Evolutionary conservation across 2,797 vertebrate species (phyloP), one percentile per base, ranked within the genome.

Genomic region (Buceros bicornis): DNA sequence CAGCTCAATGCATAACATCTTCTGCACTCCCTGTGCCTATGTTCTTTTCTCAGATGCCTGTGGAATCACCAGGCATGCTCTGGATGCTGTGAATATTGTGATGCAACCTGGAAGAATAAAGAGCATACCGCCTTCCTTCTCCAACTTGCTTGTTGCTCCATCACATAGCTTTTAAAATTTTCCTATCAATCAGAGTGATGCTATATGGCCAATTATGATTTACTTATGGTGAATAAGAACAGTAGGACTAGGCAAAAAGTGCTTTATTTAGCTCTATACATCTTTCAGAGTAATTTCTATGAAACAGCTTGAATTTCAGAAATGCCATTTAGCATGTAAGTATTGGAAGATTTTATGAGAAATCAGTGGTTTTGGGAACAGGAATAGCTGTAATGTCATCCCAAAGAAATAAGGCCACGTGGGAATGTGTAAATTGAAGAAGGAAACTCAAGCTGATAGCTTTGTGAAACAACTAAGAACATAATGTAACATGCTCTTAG

Each of bases 391-490:
- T 40, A 66, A 51, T 61, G 45, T 50, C 37, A 43, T 69, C 29
- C 22, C 42, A 81, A 78, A 72, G n/a, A 89, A 72, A 42, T 74
- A 91, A 57, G 10, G 9, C 28, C 17, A 47, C 0, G 1, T 71
- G 33, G 40, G 37, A 81, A 53, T 26, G 13, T 19, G 8, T n/a
- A 62, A 71, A 76, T 60, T 86, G 53, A 73, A 56, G 35, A 79
- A 82, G 42, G 35, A 82, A 92, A 45, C 21, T 67, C 71, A 60
- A 70, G 48, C 37, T 53, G 29, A 53, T 54, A 45, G 35, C 28
- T 93, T 83, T 92, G 40, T 90, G 89, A 90, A 94, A 84, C 54
- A 69, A 40, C 31, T 31, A 74, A 43, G 64, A 78, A 40, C 10
- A 19, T 70, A 67, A 47, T 66, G 45, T 22, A 93, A 14, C 24